These are phyloP conservation scores for Anniella stebbinsi DNA, from an alignment of 2,797 vertebrate genomes.

Conservation along the genomic window DNA sequence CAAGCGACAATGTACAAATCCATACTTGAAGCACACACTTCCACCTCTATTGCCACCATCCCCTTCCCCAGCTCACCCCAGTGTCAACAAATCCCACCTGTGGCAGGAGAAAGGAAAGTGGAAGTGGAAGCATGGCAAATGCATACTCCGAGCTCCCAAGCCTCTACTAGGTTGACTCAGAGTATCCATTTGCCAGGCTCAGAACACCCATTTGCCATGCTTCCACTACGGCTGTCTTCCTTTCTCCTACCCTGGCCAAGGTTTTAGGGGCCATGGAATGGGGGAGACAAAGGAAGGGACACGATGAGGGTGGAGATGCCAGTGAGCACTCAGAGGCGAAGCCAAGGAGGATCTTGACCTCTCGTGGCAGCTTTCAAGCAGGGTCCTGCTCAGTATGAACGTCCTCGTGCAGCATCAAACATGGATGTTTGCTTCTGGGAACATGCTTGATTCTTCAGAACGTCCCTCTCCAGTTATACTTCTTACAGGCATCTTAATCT, in stretches of 20 bases:
- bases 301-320: neutral
- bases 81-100: neutral
- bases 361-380: neutral
- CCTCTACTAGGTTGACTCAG: no score
- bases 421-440: neutral
- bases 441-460: neutral
- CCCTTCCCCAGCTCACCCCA: neutral
- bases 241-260: neutral
- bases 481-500: neutral
- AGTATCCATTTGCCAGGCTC: no score
- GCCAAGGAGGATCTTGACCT: neutral
- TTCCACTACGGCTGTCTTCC: no score
- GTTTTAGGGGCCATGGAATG: neutral
- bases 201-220: no score
- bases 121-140: no score
- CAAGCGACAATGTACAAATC: no score
- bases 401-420: neutral
- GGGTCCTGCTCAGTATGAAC: neutral
- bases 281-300: no score
- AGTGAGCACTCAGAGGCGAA: neutral
- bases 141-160: no score
- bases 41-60: no score
- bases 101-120: no score
- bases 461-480: neutral
- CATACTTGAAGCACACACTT: neutral